phyloP scores from a whole-genome alignment of 2,888 invertebrate genomes.

The Drosophila imparisetae region DNA sequence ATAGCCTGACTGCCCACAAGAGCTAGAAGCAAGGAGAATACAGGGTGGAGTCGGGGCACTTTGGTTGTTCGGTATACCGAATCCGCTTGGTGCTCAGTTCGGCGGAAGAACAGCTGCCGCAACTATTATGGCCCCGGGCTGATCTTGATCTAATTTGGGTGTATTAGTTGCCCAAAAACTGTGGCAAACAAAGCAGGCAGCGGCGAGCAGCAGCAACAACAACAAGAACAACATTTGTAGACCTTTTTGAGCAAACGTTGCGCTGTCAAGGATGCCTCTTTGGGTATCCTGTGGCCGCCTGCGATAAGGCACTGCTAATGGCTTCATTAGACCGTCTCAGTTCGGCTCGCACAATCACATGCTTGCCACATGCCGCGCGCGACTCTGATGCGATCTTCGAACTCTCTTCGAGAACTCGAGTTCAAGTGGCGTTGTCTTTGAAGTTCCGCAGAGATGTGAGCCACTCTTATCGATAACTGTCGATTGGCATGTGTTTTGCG shows the following conservation, averaged over 20 bases:
- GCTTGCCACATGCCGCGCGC: conserved; percentile 71
- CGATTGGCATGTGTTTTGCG: conserved; percentile 39
- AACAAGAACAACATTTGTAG: conserved; percentile 20
- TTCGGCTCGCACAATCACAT: conserved; percentile 58
- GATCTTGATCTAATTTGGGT: conserved; percentile 79
- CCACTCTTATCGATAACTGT: conserved; percentile 42
- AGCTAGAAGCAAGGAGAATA: conserved; percentile 31
- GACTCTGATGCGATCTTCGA: conserved; percentile 47
- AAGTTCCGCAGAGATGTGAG: conserved; percentile 47
- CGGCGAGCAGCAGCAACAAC: not conserved
- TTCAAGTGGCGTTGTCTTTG: conserved; percentile 66
- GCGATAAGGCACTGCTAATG: conserved; percentile 75
- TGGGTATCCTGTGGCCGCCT: conserved; percentile 50
- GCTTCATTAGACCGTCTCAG: conserved; percentile 70
- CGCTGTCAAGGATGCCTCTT: conserved; percentile 50
- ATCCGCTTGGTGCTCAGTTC: conserved; percentile 57
- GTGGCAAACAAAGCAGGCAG: conserved; percentile 58
- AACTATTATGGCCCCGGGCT: conserved; percentile 54
- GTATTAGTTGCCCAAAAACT: conserved; percentile 76
- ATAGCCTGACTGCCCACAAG: conserved; percentile 55
- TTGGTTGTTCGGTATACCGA: conserved; percentile 43
- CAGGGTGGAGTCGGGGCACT: conserved; percentile 1
- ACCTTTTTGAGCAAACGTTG: conserved; percentile 32
- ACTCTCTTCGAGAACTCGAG: conserved; percentile 17
- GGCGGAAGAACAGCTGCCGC: conserved; percentile 66